Percentiles rank a stretch among this genome's conserved stretches.
Evolutionary conservation across 2,113 vertebrate species (phyloP).

Genomic region (Oreochromis spilurus): DNA sequence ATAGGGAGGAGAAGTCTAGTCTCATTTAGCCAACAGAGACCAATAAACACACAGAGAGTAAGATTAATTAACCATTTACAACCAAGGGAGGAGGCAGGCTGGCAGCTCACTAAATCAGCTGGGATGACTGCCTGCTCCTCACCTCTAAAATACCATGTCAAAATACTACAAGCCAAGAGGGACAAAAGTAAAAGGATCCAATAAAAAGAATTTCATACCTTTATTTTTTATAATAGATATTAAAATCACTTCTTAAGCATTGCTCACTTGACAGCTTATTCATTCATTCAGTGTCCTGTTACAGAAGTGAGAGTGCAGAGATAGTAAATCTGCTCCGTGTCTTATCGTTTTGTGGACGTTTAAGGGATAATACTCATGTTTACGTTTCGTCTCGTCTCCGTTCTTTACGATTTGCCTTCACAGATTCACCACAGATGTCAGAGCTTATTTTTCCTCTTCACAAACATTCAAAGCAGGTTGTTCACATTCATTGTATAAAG

Average conservation of each 20-base stretch:
- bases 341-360: background rate
- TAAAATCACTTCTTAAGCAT: background rate
- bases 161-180: background rate
- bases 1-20: conserved; percentile 57
- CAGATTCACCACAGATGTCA: background rate
- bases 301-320: background rate
- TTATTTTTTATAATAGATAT: background rate
- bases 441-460: background rate
- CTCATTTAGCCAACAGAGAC: conserved; percentile 63
- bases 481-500: background rate
- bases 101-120: conserved; percentile 5
- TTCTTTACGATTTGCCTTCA: background rate
- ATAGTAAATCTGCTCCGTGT: too few relatives aligned
- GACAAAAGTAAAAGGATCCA: background rate
- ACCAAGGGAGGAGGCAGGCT: conserved; percentile 18
- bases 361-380: background rate
- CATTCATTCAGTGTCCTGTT: background rate
- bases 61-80: conserved; percentile 67
- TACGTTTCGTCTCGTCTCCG: background rate
- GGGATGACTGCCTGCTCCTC: background rate
- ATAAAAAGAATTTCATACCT: background rate
- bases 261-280: background rate
- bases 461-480: background rate
- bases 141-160: background rate
- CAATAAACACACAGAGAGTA: conserved; percentile 46